Percentiles rank a stretch among this genome's conserved stretches.
These are phyloP conservation scores for Platycheirus rosarum DNA, from an alignment of 2,888 invertebrate species.

Conservation along the genomic window DNA sequence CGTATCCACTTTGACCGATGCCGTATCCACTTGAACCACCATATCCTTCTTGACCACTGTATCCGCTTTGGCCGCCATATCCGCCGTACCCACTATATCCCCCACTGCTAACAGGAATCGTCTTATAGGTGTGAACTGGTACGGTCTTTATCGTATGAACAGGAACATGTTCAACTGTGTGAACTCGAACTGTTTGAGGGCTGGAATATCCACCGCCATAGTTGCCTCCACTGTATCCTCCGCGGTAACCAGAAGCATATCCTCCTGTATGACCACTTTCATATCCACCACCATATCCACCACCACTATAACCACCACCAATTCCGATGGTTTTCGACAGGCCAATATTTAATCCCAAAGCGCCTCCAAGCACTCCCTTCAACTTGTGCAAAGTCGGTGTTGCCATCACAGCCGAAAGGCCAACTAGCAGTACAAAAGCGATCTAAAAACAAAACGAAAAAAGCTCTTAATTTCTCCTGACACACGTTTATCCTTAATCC, in stretches of 20 bases:
- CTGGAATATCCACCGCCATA: slow-evolving; percentile 48
- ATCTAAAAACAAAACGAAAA: slow-evolving; percentile 39
- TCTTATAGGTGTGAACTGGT: slow-evolving; percentile 57
- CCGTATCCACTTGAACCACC: slow-evolving; percentile 18
- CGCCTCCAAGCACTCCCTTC: slow-evolving; percentile 48
- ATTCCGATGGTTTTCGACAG: slow-evolving; percentile 45
- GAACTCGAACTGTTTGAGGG: slow-evolving; percentile 55
- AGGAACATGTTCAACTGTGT: slow-evolving; percentile 59
- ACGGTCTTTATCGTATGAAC: slow-evolving; percentile 66
- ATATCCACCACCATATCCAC: slow-evolving; percentile 42
- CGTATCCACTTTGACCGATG: not conserved
- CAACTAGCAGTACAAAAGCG: slow-evolving; percentile 41
- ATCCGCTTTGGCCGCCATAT: slow-evolving; percentile 26
- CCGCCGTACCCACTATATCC: slow-evolving; percentile 17
- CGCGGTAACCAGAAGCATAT: slow-evolving; percentile 20
- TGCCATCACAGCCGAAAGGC: slow-evolving; percentile 42
- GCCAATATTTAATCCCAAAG: slow-evolving; percentile 52
- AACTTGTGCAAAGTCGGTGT: slow-evolving; percentile 59
- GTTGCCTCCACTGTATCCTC: slow-evolving; percentile 37
- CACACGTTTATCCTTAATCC: slow-evolving; percentile 16
- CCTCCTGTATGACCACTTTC: slow-evolving; percentile 5
- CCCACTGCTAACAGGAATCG: slow-evolving; percentile 27
- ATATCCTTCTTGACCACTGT: slow-evolving; percentile 29
- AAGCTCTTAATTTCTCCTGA: not conserved
- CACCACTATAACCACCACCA: slow-evolving; percentile 52